These are phyloP conservation scores for Euwallacea similis DNA, from an alignment of 1,140 invertebrate genomes.

Conservation along the genomic window DNA sequence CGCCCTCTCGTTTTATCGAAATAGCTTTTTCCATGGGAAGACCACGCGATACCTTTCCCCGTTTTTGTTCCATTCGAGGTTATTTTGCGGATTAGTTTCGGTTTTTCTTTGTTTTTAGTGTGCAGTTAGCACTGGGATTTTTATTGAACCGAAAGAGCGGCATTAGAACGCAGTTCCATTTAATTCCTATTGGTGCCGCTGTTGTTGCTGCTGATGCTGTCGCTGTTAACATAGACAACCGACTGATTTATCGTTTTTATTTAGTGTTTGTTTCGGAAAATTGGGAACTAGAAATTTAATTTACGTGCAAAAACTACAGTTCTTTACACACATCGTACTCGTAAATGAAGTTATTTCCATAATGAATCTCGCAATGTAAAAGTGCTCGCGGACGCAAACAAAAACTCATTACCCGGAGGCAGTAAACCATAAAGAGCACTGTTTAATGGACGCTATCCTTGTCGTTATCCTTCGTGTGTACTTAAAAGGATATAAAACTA, in stretches of 20 bases:
- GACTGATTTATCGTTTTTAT: too few relatives aligned
- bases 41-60: background rate
- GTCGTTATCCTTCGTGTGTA: too few relatives aligned
- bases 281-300: background rate
- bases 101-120: too few relatives aligned
- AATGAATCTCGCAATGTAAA: background rate
- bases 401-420: slow-evolving; percentile 13
- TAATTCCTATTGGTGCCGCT: too few relatives aligned
- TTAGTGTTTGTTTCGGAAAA: background rate
- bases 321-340: background rate
- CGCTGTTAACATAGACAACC: too few relatives aligned
- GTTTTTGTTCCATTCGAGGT: too few relatives aligned
- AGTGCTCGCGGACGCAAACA: background rate
- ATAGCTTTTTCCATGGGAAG: background rate
- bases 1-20: slow-evolving; percentile 4
- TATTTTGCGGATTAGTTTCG: too few relatives aligned
- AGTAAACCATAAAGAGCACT: slow-evolving; percentile 6
- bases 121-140: background rate
- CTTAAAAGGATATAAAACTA: too few relatives aligned
- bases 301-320: background rate
- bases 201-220: too few relatives aligned
- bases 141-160: background rate
- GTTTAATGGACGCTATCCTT: background rate
- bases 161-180: too few relatives aligned
- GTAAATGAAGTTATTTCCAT: background rate